Conservation (phyloP, 2,113 vertebrate species). For the Otocyon megalotis region DNA sequence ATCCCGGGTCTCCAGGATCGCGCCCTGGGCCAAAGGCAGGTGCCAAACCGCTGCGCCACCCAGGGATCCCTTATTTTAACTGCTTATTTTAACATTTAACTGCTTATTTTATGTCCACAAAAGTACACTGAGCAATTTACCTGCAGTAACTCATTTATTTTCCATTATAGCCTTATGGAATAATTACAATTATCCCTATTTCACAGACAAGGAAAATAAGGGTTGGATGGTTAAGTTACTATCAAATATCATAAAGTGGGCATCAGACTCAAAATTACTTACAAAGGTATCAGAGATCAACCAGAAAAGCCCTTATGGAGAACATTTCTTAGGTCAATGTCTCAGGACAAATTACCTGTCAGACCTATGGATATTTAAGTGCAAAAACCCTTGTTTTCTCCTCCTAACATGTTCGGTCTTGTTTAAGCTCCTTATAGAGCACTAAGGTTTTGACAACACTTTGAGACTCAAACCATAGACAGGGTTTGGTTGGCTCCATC, state of each 20-base stretch:
- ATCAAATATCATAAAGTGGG: neutral
- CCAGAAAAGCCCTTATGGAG: neutral
- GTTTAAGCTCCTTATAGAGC: neutral
- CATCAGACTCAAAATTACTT: neutral
- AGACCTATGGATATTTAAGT: neutral
- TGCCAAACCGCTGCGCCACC: too few species aligned
- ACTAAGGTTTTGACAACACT: neutral
- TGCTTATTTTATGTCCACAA: constrained; percentile 16
- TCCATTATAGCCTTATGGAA: neutral
- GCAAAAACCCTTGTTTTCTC: neutral
- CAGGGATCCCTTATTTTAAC: constrained; percentile 47
- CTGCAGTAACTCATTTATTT: neutral
- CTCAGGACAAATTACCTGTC: constrained; percentile 34
- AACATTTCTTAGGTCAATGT: neutral
- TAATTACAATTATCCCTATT: constrained; percentile 47
- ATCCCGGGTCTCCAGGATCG: too few species aligned
- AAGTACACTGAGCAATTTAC: constrained; percentile 4
- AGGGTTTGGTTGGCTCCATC: neutral
- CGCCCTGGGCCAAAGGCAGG: too few species aligned
- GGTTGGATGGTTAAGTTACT: neutral
- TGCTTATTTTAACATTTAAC: constrained; percentile 15
- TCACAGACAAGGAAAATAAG: constrained; percentile 38
- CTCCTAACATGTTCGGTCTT: neutral
- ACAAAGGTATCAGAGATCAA: constrained; percentile 30
- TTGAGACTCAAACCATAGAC: neutral